A percentile compares a stretch with the other conserved stretches of the same genome.
These are phyloP conservation scores for Crax fasciolata DNA, from an alignment of 2,797 vertebrate species.

Conservation along the genomic window DNA sequence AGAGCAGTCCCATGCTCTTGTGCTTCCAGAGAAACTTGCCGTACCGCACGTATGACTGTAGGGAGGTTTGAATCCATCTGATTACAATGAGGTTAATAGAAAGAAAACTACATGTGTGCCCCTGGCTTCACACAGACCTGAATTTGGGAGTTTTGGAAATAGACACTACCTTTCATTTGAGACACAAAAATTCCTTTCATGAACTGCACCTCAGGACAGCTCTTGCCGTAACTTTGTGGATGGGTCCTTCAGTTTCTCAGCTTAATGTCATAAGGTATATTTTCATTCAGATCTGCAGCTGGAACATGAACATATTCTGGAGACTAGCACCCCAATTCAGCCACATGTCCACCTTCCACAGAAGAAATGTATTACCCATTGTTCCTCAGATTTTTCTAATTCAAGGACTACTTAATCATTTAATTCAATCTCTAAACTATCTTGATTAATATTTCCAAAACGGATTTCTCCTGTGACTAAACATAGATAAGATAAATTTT, in stretches of 20 bases:
- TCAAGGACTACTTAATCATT: background rate
- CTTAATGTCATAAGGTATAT: background rate
- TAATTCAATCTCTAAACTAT: background rate
- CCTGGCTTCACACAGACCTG: fast-evolving
- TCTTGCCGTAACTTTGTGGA: background rate
- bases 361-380: background rate
- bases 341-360: background rate
- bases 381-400: background rate
- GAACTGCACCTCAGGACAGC: background rate
- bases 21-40: background rate
- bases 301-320: background rate
- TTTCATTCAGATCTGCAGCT: background rate
- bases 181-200: background rate
- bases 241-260: background rate
- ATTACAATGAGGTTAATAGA: background rate
- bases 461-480: background rate
- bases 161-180: background rate
- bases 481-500: background rate
- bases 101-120: background rate
- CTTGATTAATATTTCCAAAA: background rate
- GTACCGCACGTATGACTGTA: background rate
- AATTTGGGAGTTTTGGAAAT: background rate
- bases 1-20: background rate
- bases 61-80: background rate
- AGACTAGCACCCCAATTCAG: background rate